phyloP scores from a whole-genome alignment of 2,113 vertebrate species.

The Channa argus region DNA sequence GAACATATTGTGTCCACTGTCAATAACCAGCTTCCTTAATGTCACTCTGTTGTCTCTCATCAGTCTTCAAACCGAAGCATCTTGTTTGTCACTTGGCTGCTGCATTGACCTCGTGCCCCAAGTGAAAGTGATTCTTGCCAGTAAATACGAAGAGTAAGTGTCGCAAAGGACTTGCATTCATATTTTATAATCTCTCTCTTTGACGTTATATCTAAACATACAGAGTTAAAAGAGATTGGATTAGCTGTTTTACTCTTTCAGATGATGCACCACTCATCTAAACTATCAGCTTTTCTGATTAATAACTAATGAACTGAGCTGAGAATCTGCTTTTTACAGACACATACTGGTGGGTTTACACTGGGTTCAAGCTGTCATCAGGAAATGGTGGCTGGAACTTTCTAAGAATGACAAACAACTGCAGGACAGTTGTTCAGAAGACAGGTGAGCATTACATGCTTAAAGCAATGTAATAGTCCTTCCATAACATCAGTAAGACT shows the following conservation, averaged over 20 bases:
- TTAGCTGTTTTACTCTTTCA: conserved; percentile 15
- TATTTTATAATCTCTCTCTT: neutral
- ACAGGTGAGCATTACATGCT: conserved; percentile 69
- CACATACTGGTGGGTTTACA: conserved; percentile 95
- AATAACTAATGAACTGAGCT: conserved; percentile 12
- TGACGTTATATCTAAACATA: neutral
- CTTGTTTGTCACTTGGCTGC: conserved; percentile 94
- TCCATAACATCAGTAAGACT: neutral
- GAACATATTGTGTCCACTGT: neutral
- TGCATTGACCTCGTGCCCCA: conserved; percentile 97
- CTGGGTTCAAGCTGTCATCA: conserved; percentile 96
- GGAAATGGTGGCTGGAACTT: conserved; percentile 96
- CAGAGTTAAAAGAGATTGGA: neutral
- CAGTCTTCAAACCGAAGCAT: conserved; percentile 95
- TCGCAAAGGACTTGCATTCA: neutral
- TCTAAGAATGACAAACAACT: conserved; percentile 88
- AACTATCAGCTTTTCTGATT: conserved; percentile 1
- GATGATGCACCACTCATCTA: neutral
- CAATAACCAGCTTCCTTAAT: neutral
- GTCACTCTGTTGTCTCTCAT: neutral
- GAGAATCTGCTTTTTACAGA: conserved; percentile 71
- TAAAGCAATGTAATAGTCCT: neutral
- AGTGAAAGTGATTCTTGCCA: conserved; percentile 90
- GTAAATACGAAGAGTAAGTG: conserved; percentile 96
- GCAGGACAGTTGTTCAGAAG: conserved; percentile 82